Base-by-base conservation (phyloP, 2,888 invertebrate species). In the Agriopis leucophaearia region DNA sequence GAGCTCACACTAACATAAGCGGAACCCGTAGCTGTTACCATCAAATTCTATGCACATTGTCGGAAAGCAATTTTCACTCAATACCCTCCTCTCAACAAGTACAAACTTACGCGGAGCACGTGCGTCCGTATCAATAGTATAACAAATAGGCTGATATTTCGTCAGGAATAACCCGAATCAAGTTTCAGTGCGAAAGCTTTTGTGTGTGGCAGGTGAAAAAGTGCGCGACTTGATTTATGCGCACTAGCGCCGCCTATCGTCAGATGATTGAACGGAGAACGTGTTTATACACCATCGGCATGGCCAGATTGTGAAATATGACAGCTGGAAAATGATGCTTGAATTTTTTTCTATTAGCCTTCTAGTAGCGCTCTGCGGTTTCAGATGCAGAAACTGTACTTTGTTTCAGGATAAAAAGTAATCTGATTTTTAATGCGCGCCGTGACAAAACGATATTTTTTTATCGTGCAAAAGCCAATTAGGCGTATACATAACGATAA, bases 121-220 rank as follows among this genome's bases (percentile, higher is more conserved):
- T 91, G 91, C 91, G 86, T 87, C 84, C 88, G 81, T 91, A 93
- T 92, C 92, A 92, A 93, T 93, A 90, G 92, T 93, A 92, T 92
- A 94, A 94, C 92, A 92, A 93, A 93, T 92, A 91, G 92, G 91
- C 91, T 90, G 90, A 91, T 93, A 92, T 93, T 93, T 91, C 92
- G 92, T 92, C 92, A 92, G 92, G 90, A 93, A 93, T 92, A 94
- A 92, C 92, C 91, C 90, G 92, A 93, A 93, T 94, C 93, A 93
- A 92, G 93, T 93, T 92, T 91, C 91, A 90, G 88, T 89, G 86
- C 84, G 89, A 90, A 91, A 87, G 91, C 92, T 90, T 91, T 94
- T 94, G 94, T 93, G 91, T 90, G 89, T 93, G 93, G 93, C 94
- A 94, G 94, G 94, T 94, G 93, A 94, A 94, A 94, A 94, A 93